Percentiles rank a stretch among this genome's conserved stretches.
Conservation (phyloP, 2,888 invertebrate genomes). For the Drosophila testacea region DNA sequence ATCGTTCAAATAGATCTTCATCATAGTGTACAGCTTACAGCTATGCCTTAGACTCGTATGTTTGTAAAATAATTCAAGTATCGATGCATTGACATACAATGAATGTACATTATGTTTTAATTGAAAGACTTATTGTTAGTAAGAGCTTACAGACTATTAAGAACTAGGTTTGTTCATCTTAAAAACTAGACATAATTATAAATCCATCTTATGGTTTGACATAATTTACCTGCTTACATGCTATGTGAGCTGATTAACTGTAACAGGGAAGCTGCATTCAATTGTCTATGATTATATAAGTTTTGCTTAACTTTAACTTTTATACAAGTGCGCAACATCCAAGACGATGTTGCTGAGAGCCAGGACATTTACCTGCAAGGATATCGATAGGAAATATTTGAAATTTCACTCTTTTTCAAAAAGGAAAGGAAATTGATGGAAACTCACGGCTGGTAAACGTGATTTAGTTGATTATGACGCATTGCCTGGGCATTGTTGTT, state of each 20-base stretch:
- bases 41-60: constrained; percentile 32
- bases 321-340: constrained; percentile 20
- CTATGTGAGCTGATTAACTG: constrained; percentile 23
- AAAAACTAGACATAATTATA: constrained; percentile 24
- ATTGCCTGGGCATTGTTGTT: constrained; percentile 51
- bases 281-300: background rate
- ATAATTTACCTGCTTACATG: constrained; percentile 13
- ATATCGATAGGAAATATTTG: background rate
- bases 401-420: background rate
- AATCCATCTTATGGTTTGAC: constrained; percentile 57
- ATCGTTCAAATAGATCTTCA: constrained; percentile 54
- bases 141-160: constrained; percentile 27
- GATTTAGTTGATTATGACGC: constrained; percentile 66
- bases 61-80: constrained; percentile 19
- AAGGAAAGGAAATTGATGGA: background rate
- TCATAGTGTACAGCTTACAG: constrained; percentile 45
- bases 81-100: constrained; percentile 19
- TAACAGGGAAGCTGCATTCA: constrained; percentile 3
- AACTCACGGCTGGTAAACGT: constrained; percentile 64
- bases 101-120: constrained; percentile 15
- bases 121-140: constrained; percentile 10
- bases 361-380: constrained; percentile 10
- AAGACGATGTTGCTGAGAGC: background rate
- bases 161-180: constrained; percentile 13
- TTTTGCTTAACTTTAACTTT: constrained; percentile 1